Evolutionary conservation across 2,888 invertebrate genomes (phyloP), one percentile per base, ranked within the genome.

Genomic region (Synergus japonicus): DNA sequence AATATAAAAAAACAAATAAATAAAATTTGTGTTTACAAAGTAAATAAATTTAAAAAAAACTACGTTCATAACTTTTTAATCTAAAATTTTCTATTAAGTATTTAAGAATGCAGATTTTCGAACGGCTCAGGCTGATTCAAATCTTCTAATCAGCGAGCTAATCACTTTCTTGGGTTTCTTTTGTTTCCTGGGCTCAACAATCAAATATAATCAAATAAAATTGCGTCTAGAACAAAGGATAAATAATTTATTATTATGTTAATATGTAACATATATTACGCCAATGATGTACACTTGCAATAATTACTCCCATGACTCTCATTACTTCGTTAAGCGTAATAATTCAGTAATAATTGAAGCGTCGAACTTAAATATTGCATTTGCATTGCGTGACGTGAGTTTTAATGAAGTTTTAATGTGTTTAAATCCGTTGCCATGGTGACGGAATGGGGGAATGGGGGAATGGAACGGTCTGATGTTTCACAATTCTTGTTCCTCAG

Each of bases 371-470:
- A 54, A 37, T 73, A 54, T 73, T 29, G 37, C 37, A 29, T 73
- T 73, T 49, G n/a, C 54, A 2, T 29, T 29, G 22, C 22, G 66
- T 66, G 66, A 66, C 18, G 66, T 66, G 43, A 22, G 22, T 22
- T 22, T 22, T 22, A 22, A 22, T 22, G 22, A 0, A 22, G 22
- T 22, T 66, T 66, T 29, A 29, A 29, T 29, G 29, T 29, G 29
- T 29, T 29, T 69, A 73, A 69, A 73, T 37, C 5, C 49, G 73
- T 54, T 73, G 15, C 73, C 73, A n/a, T 54, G 54, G 73, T 13
- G 49, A 73, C 73, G n/a, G 54, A 73, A 73, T 73, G 29, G n/a
- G 54, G n/a, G 54, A 73, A 73, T 73, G 29, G n/a, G 54, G 73
- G 73, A 73, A 73, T 37, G 41, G 54, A 41, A 37, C 37, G 22